These are phyloP conservation scores for Lateolabrax maculatus DNA, from an alignment of 2,797 vertebrate genomes.

Conservation along the genomic window DNA sequence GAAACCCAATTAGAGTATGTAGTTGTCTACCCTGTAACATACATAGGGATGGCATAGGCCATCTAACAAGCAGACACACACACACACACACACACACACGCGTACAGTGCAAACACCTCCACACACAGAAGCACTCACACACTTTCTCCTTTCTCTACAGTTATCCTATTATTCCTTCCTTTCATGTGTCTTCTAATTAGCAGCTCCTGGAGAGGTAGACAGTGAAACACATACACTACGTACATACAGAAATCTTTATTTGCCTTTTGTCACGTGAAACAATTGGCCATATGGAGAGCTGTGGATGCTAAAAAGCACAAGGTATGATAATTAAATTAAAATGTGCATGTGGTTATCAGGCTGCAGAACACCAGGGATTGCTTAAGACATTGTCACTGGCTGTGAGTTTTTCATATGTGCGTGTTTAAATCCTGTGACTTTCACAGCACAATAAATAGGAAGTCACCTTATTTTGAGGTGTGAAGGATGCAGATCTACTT, in stretches of 20 bases:
- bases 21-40: conserved; percentile 7
- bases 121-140: neutral
- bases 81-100: neutral
- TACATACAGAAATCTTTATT: conserved; percentile 40
- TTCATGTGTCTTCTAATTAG: conserved; percentile 42
- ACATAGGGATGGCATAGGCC: neutral
- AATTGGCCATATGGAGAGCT: conserved; percentile 35
- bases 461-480: conserved; percentile 27
- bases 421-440: conserved; percentile 19
- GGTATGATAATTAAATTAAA: conserved; percentile 43
- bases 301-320: neutral
- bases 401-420: conserved; percentile 30
- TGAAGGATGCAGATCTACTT: conserved; percentile 35
- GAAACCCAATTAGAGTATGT: conserved; percentile 19
- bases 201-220: neutral
- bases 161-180: conserved; percentile 8
- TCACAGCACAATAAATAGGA: conserved; percentile 12
- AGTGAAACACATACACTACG: neutral
- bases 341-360: conserved; percentile 18
- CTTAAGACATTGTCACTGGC: neutral
- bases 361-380: conserved; percentile 13
- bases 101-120: neutral
- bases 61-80: conserved; percentile 3
- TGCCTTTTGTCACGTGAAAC: conserved; percentile 39
- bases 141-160: neutral